phyloP scores from a whole-genome alignment of 2,888 invertebrate genomes.

The Caenorhabditis imperialis region DNA sequence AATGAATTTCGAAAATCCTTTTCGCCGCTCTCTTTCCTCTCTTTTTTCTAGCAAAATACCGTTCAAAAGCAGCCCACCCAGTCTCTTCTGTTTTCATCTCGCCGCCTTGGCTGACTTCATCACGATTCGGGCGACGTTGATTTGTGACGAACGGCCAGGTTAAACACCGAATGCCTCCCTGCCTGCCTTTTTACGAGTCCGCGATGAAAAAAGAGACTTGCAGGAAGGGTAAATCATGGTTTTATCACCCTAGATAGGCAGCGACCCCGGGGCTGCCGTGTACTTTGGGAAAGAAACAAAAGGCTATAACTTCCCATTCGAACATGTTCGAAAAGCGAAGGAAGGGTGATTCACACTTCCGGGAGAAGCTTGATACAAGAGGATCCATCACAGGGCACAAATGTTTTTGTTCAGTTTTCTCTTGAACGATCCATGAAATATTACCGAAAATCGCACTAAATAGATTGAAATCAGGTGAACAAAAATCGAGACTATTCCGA shows the following conservation, averaged over 20 bases:
- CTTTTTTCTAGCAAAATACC: conserved; percentile 1
- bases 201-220: conserved; percentile 17
- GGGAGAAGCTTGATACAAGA: too few relatives aligned
- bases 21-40: not conserved
- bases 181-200: conserved; percentile 44
- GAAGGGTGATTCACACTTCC: too few relatives aligned
- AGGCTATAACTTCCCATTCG: conserved; percentile 47
- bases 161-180: not conserved
- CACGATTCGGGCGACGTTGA: conserved; percentile 35
- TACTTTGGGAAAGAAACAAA: conserved; percentile 46
- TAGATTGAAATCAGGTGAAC: too few relatives aligned
- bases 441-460: too few relatives aligned
- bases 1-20: conserved; percentile 24
- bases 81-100: conserved; percentile 43
- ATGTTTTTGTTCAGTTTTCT: too few relatives aligned
- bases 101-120: conserved; percentile 22
- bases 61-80: conserved; percentile 32
- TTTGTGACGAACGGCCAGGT: conserved; percentile 21
- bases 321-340: too few relatives aligned
- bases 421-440: too few relatives aligned
- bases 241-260: conserved; percentile 34
- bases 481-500: too few relatives aligned
- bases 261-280: conserved; percentile 24
- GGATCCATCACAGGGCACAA: too few relatives aligned
- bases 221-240: conserved; percentile 41